Base-by-base conservation (phyloP, 2,113 vertebrate genomes). In the Agelaius tricolor region DNA sequence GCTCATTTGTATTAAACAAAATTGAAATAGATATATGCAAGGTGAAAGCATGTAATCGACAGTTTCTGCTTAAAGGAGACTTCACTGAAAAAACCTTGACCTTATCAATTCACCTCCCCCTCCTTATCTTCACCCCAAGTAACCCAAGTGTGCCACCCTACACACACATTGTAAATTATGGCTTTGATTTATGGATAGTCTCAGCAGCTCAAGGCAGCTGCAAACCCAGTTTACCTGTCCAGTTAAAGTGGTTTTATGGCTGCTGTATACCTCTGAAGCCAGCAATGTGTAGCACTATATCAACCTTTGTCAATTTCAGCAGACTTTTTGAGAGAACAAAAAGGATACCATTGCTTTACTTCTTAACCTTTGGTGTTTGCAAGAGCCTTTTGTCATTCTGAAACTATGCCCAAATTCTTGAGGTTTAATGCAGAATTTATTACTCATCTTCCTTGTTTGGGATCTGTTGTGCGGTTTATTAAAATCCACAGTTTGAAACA, bases 361-460 rank as follows among this genome's bases (percentile, higher is more conserved):
- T 95, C 73, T 57, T 67, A 93, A 90, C 57, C 65, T 90, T 81
- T 86, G 47, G 23, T 74, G 44, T 63, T 93, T 93, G 68, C 33
- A 84, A 65, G 66, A 81, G 57, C 28, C 15, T 89, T 92, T 95
- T 90, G 57, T 89, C 73, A 72, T 66, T 84, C 61, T 84, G 76
- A 84, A 92, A 61, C 55, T 78, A 31, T 72, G 52, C 57, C 37
- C 65, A 94, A 68, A 84, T 43, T 31, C 44, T 58, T 81, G 66
- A 84, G 37, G n/a, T 72, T 95, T 85, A 67, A 94, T 47, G 24
- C 39, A 76, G 63, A 81, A 94, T 90, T 90, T 93, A 89, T 95
- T 65, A 43, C 44, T 57, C 57, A 28, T 63, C 72, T 74, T 80
- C 73, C 76, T 58, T 71, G 35, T 82, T 41, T 65, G 39, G 39